phyloP scores from a whole-genome alignment of 2,888 invertebrate species.

The Tineola bisselliella region DNA sequence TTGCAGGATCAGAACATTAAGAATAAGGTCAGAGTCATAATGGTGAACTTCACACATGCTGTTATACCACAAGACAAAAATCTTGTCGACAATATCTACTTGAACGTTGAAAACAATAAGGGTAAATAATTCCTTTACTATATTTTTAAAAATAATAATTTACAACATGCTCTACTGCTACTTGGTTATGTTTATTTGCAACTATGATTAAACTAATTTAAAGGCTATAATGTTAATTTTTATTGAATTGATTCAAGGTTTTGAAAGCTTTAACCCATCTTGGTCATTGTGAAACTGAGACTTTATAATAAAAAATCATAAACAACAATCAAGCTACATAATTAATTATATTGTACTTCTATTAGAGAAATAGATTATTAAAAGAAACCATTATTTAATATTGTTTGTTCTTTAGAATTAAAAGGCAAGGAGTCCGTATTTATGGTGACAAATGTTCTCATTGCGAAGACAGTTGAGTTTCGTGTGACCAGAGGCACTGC shows the following conservation, averaged over 20 bases:
- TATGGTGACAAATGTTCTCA: constrained; percentile 59
- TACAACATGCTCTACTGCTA: too few relatives aligned
- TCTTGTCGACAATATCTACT: constrained; percentile 48
- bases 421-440: constrained; percentile 58
- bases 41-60: constrained; percentile 47
- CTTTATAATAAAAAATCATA: too few relatives aligned
- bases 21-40: constrained; percentile 62
- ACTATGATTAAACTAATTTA: too few relatives aligned
- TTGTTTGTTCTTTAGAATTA: constrained; percentile 33
- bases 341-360: too few relatives aligned
- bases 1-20: constrained; percentile 60
- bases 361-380: too few relatives aligned
- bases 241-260: too few relatives aligned
- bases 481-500: constrained; percentile 55
- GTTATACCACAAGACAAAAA: constrained; percentile 42
- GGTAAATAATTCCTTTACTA: constrained; percentile 26
- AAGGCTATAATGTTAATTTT: too few relatives aligned
- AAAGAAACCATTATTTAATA: neutral
- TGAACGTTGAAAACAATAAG: constrained; percentile 49
- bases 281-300: too few relatives aligned
- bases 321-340: too few relatives aligned
- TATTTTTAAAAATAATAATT: too few relatives aligned
- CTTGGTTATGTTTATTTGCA: too few relatives aligned
- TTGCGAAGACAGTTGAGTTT: constrained; percentile 64
- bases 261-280: too few relatives aligned